Evolutionary conservation across 64 coral and sea anemone genomes (phyloP).

Genomic region (Actinia equina): DNA sequence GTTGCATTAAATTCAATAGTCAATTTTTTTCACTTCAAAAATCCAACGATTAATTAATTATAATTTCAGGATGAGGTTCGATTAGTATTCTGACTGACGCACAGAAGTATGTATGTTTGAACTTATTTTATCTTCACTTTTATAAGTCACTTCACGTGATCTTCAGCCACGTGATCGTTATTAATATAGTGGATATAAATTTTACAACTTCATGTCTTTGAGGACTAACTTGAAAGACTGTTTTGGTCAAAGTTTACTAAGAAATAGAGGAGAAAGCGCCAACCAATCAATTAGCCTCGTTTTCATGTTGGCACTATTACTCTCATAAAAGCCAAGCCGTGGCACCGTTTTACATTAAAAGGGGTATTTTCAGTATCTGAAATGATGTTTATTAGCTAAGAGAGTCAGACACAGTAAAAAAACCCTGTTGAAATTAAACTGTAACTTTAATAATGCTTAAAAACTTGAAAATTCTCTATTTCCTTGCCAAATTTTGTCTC

Average conservation of each 20-base stretch:
- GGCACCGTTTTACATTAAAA: not conserved
- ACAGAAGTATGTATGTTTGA: no score
- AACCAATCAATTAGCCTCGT: slow-evolving; percentile 29
- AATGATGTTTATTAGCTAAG: not conserved
- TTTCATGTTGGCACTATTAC: slow-evolving; percentile 19
- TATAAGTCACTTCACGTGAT: no score
- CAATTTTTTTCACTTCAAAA: no score
- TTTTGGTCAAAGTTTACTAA: slow-evolving; percentile 16
- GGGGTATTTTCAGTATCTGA: not conserved
- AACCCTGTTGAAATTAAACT: not conserved
- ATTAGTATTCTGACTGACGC: no score
- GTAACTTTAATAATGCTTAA: not conserved
- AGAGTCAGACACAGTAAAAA: not conserved
- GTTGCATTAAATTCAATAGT: no score
- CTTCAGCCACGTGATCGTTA: no score
- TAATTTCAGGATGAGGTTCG: no score
- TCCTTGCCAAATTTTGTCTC: not conserved
- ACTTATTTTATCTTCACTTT: no score
- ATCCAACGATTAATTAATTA: no score
- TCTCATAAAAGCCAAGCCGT: not conserved
- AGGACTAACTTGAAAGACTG: slow-evolving; percentile 4
- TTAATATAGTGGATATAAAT: not conserved
- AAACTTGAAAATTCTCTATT: not conserved
- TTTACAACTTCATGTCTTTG: not conserved
- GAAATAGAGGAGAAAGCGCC: slow-evolving; percentile 17